Conservation (phyloP, 2,113 vertebrate species). For the Ctenomys sociabilis region DNA sequence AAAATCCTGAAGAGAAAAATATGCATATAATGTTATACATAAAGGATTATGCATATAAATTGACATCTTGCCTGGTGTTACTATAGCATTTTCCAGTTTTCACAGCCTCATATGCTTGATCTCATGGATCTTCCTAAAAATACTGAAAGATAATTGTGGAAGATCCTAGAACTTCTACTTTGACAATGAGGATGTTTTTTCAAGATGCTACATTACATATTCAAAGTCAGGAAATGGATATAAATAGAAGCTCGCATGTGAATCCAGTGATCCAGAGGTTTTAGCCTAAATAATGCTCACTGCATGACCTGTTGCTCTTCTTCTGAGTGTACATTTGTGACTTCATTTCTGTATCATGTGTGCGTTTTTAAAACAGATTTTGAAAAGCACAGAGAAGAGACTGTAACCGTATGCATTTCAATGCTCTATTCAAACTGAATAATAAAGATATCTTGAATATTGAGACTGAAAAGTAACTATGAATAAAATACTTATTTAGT, state of each 20-base stretch:
- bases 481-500: slow-evolving; percentile 7
- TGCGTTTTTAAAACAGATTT: not conserved
- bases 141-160: not conserved
- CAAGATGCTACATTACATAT: not conserved
- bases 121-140: not conserved
- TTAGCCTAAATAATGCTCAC: not conserved
- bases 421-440: not conserved
- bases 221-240: not conserved
- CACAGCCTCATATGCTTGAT: not conserved
- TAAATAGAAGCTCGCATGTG: not conserved
- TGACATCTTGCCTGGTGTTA: not conserved
- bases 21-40: not conserved
- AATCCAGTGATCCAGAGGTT: not conserved
- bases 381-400: slow-evolving; percentile 10
- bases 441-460: not conserved
- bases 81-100: not conserved
- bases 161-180: not conserved
- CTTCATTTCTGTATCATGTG: not conserved
- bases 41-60: not conserved
- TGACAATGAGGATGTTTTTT: slow-evolving; percentile 19
- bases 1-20: slow-evolving; percentile 55
- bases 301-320: not conserved
- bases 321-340: not conserved
- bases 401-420: not conserved
- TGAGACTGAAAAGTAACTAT: not conserved